Base-by-base conservation (phyloP, 2,797 vertebrate species). In the Adrianichthys oophorus region DNA sequence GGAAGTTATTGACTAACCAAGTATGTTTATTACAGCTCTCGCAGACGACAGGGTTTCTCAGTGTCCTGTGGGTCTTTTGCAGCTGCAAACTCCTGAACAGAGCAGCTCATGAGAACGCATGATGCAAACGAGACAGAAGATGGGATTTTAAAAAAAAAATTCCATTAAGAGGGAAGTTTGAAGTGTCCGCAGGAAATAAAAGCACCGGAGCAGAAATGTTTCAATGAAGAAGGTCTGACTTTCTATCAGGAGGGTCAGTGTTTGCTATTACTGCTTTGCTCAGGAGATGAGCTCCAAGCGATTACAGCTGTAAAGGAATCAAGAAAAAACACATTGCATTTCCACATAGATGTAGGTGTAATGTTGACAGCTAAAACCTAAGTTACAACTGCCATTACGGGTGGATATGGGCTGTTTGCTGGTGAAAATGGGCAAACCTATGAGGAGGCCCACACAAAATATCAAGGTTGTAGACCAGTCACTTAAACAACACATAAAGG, bases 31-130 rank as follows among this genome's bases (percentile, higher is more conserved):
- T 73, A 74, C 43, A 44, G 57, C 61, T 54, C 42, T 61, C 41
- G 42, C 32, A 63, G 54, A 61, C 48, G 56, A 42, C 21, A 58
- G 7, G 69, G 74, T 57, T 52, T 72, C 41, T 54, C 10, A 63
- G 58, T 32, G 68, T 54, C 24, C 52, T 85, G 72, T 52, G 76
- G 67, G 19, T 21, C 78, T 67, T 64, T n/a, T 19, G 32, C 50
- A 74, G 70, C 62, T 78, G 52, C 48, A 19, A 37, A 47, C 5
- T 26, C 2, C 13, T 47, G 32, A n/a, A 10, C 52, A 48, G 51
- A 61, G 18, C 8, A 19, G 7, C 21, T 41, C 13, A 15, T 29
- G 3, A 16, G 42, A n/a, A 19, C 44, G 41, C 19, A 26, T 18
- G n/a, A 47, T 19, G 19, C 15, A 49, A 55, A 15, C 15, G 42